A percentile compares a stretch with the other conserved stretches of the same genome.
Evolutionary conservation across 2,113 vertebrate species (phyloP).

Genomic region (Phyllostomus hastatus): DNA sequence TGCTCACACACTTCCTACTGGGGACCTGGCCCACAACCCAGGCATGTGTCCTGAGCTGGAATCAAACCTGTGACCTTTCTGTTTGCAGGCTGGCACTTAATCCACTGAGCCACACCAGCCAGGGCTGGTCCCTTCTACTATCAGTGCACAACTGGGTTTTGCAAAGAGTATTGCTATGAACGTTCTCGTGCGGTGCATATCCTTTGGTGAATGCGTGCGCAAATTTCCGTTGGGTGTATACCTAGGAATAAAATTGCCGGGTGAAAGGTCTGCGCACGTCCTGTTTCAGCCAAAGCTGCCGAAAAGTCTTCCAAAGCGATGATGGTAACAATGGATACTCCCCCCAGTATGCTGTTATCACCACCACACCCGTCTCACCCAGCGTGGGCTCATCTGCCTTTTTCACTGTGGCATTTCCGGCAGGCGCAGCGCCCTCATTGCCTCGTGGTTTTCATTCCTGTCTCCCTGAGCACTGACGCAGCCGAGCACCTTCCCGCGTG

Average conservation of each 20-base stretch:
- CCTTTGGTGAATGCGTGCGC: neutral
- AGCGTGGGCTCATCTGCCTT: neutral
- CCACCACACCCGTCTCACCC: neutral
- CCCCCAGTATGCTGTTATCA: neutral
- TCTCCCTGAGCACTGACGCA: neutral
- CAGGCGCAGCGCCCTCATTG: rapidly evolving
- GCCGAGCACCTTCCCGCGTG: neutral
- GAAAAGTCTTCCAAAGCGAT: neutral
- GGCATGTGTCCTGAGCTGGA: no score
- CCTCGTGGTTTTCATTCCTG: neutral
- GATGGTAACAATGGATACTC: neutral
- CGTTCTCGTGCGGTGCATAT: neutral
- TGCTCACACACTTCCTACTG: no score
- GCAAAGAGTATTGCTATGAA: neutral
- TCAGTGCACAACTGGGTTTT: neutral
- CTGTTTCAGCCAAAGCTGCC: neutral
- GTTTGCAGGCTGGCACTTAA: no score
- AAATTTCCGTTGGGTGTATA: neutral
- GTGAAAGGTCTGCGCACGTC: neutral
- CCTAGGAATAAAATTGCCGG: neutral
- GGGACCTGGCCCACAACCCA: no score
- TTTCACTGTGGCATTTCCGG: neutral
- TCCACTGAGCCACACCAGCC: no score
- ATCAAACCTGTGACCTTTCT: no score
- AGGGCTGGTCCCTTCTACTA: neutral